Base-by-base conservation (phyloP, 2,888 invertebrate genomes). In the Caenorhabditis macrosperma region DNA sequence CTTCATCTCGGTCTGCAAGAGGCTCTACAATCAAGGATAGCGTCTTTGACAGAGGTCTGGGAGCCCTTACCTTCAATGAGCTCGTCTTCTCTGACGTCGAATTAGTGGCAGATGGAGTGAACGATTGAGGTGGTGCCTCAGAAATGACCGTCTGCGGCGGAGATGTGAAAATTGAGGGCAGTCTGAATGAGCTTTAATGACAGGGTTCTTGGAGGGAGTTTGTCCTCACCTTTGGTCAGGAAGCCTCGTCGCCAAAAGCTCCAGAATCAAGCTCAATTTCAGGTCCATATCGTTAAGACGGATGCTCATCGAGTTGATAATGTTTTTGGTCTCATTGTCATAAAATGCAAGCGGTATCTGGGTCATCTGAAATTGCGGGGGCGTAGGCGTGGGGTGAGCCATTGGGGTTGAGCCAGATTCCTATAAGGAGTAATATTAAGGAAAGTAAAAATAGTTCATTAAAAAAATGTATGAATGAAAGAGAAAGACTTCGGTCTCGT, bases 251-350 rank as follows among this genome's bases (percentile, higher is more conserved):
- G 87, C 84, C 12, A 89, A 76, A 10, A 87, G 72, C 52, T 88
- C 88, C 48, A 87, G 52, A 7, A 89, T 85, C 41, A 88, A 82
- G 30, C 82, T 80, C 72, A 89, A 69, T 75, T 89, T 89, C 24
- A 87, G 82, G 72, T 90, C 90, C 67, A 90, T 87, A 54, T 90
- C 89, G 60, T 88, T 87, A 24, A 90, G 71, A 15, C 88, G 83
- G 0, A 82, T 78, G 75, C 84, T 87, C 66, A 90, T 83, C 15
- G 83, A 82, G 60, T 82, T 88, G 30, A 90, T 74, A 55, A 89
- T 81, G 2, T 83, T 61, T 68, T 87, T 87, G 15, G 86, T 83
- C 46, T 90, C 89, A 28, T 85, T 78, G 57, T 89, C 89, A 50
- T 88, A 77, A 78, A 87, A 85, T 26, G 83, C 69, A 20, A 85